These are phyloP conservation scores for zebrafish (Danio rerio) DNA, from an alignment of 2,113 vertebrate genomes.

Conservation along the genomic window GRCz12tu NC_133193.1:42634001-42634500, in stretches of 20 bases:
- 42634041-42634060: too few relatives aligned
- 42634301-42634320: conserved; percentile 1
- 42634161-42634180: conserved; percentile 60
- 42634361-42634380: neutral
- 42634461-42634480: neutral
- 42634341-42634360: neutral
- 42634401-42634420: neutral
- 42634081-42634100: too few relatives aligned
- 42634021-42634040: too few relatives aligned
- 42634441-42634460: conserved; percentile 1
- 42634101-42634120: too few relatives aligned
- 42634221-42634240: neutral
- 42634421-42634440: neutral
- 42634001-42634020: too few relatives aligned
- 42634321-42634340: neutral
- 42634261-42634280: neutral
- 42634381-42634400: neutral
- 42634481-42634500: conserved; percentile 23
- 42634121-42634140: too few relatives aligned
- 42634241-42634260: neutral
- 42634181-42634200: too few relatives aligned
- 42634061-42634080: too few relatives aligned
- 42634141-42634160: too few relatives aligned
- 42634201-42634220: conserved; percentile 33
- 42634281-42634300: neutral